Evolutionary conservation across 1,140 invertebrate genomes (phyloP).

Genomic region (Solenopsis invicta): DNA sequence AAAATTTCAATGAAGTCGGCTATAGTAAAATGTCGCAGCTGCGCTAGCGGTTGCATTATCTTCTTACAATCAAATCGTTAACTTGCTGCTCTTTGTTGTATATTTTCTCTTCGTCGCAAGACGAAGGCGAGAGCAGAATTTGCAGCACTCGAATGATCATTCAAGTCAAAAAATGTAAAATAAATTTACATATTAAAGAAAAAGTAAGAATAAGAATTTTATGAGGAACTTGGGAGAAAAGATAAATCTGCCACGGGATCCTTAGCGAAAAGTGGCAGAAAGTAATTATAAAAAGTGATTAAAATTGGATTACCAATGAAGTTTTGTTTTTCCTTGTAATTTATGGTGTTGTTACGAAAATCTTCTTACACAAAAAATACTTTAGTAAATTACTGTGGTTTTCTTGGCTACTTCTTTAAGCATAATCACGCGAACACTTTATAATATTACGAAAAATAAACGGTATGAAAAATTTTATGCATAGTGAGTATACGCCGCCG

Average conservation of each 20-base stretch:
- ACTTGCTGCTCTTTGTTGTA: background rate
- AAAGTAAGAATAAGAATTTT: background rate
- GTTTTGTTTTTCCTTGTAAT: background rate
- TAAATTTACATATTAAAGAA: background rate
- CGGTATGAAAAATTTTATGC: background rate
- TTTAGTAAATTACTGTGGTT: background rate
- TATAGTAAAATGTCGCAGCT: conserved; percentile 6
- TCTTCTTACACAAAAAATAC: background rate
- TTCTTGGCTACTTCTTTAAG: background rate
- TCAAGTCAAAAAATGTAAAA: background rate
- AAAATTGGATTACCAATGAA: conserved; percentile 2
- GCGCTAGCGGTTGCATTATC: background rate
- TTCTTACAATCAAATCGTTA: background rate
- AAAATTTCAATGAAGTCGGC: conserved; percentile 17
- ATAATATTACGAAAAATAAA: background rate
- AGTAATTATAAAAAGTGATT: background rate
- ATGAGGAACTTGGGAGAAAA: background rate
- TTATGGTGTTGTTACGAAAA: background rate
- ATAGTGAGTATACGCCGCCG: too few relatives aligned
- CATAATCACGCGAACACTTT: background rate
- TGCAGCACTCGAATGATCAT: background rate
- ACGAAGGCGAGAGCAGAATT: too few relatives aligned
- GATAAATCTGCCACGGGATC: background rate
- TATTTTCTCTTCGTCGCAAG: background rate
- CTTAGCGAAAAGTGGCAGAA: background rate